Evolutionary conservation across 2,797 vertebrate species (phyloP).

Genomic region (Pipistrellus pipistrellus): DNA sequence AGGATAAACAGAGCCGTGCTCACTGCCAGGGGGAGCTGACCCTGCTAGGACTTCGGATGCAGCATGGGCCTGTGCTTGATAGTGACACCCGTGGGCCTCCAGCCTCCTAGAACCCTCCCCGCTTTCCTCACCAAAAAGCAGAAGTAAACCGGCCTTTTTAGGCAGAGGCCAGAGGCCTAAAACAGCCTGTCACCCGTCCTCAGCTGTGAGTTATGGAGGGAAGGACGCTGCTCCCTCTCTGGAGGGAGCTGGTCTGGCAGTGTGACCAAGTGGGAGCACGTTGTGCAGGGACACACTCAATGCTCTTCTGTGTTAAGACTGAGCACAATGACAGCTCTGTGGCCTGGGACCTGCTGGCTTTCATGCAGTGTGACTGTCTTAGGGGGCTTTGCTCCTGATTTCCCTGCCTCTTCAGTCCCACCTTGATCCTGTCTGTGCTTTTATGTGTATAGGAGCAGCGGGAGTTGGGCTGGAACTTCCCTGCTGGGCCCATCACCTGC

Average conservation of each 20-base stretch:
- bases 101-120: neutral
- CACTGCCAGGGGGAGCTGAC: accelerated
- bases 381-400: neutral
- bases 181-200: accelerated
- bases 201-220: accelerated
- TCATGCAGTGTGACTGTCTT: accelerated
- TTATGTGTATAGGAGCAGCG: accelerated
- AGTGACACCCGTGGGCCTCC: accelerated
- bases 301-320: neutral
- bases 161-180: neutral
- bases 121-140: neutral
- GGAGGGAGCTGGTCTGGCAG: neutral
- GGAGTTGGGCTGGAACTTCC: neutral
- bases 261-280: neutral
- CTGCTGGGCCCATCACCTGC: neutral
- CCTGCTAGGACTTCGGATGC: neutral
- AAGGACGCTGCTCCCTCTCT: neutral
- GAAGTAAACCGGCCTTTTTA: neutral
- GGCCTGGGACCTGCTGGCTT: neutral
- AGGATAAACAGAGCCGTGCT: neutral
- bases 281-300: neutral
- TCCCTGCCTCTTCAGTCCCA: neutral
- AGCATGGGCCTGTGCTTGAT: accelerated
- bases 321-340: neutral
- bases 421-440: neutral